Percentiles rank a stretch among this genome's conserved stretches.
phyloP scores from a whole-genome alignment of 2,797 vertebrate species.

The Uromys caudimaculatus region DNA sequence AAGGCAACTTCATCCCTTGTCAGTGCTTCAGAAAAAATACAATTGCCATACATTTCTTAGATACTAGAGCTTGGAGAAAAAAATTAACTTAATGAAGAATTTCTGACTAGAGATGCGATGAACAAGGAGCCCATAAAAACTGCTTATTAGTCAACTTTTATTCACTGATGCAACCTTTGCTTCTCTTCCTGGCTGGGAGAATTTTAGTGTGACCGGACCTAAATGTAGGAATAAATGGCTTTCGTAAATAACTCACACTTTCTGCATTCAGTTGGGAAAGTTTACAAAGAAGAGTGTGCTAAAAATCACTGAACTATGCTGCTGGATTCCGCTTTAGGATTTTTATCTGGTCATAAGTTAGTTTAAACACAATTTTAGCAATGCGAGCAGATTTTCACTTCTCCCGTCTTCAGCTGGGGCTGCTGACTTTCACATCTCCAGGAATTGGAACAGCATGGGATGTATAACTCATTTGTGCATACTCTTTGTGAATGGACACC shows the following conservation, averaged over 20 bases:
- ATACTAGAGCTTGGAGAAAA: neutral
- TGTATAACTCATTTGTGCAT: neutral
- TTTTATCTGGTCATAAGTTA: neutral
- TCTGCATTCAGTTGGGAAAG: neutral
- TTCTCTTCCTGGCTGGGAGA: neutral
- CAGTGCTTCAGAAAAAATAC: neutral
- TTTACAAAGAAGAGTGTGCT: neutral
- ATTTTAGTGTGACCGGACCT: neutral
- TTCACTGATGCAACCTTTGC: neutral
- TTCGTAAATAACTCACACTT: neutral
- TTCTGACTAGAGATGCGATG: neutral
- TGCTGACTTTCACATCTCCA: neutral
- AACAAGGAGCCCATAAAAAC: neutral
- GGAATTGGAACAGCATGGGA: neutral
- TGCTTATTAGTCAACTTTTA: neutral
- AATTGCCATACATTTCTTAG: neutral
- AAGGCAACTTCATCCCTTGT: neutral
- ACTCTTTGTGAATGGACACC: neutral
- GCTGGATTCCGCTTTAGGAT: neutral
- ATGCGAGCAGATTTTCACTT: neutral
- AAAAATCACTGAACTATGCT: neutral
- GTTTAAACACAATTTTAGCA: constrained; percentile 32
- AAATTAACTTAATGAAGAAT: constrained; percentile 11
- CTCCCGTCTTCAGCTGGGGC: neutral
- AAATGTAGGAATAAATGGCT: neutral